phyloP scores from a whole-genome alignment of 1,140 invertebrate species.

The Triops cancriformis region DNA sequence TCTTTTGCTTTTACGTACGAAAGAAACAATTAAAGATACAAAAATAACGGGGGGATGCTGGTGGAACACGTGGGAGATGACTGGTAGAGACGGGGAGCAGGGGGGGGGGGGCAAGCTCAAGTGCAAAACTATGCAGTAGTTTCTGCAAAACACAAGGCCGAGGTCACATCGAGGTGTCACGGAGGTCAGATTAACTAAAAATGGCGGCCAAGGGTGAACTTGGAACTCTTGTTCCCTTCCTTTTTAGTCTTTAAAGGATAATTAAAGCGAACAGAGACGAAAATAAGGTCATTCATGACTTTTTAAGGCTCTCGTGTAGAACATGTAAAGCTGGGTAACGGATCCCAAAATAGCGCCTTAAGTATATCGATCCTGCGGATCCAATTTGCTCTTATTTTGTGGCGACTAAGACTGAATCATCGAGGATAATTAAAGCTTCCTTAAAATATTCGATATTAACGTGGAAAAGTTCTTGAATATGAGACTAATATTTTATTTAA shows the following conservation, averaged over 20 bases:
- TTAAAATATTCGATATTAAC: too few species aligned
- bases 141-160: constrained; percentile 38
- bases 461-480: too few species aligned
- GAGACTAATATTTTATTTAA: too few species aligned
- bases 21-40: not conserved
- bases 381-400: too few species aligned
- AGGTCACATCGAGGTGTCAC: constrained; percentile 41
- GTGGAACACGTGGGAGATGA: not conserved
- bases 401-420: too few species aligned
- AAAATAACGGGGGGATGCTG: constrained; percentile 30
- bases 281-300: too few species aligned
- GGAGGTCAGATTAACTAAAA: constrained; percentile 10
- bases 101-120: constrained; percentile 43
- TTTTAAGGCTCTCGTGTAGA: not conserved
- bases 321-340: not conserved
- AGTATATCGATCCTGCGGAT: not conserved
- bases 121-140: constrained; percentile 13
- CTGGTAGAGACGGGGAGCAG: constrained; percentile 49
- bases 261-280: not conserved
- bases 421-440: too few species aligned
- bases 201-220: not conserved
- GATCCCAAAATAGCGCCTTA: not conserved
- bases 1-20: not conserved
- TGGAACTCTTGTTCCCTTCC: not conserved
- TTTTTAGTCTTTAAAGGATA: not conserved